Evolutionary conservation across 1,140 invertebrate genomes (phyloP), one percentile per base, ranked within the genome.

Genomic region (Psilanteris sp.): DNA sequence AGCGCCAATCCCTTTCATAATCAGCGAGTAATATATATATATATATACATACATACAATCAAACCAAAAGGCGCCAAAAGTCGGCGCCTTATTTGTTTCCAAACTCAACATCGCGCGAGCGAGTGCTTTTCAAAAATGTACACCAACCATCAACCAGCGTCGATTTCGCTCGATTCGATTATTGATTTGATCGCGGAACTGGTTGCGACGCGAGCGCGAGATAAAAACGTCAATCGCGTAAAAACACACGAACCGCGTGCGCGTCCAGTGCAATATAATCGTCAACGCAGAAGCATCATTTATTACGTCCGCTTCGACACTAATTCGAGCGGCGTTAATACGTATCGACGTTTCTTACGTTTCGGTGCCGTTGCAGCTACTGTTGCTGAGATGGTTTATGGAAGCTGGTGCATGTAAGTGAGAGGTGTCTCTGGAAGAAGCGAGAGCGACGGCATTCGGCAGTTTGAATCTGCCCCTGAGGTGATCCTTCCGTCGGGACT

Each of bases 331-430:
- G 9, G 27, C 14, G 22, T 29, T 44, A 67, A 55, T 55, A 37
- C 16, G 26, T 15, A 44, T 36, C 27, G 34, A 36, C 16, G 26
- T 27, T 39, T 83, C 85, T 87, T 78, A 92, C 92, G 91, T 92
- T 84, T 92, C 92, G 34, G 91, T 92, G 57, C 91, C 91, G 86
- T 92, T 92, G 83, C 91, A 92, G 77, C 91, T 90, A 71, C 87
- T 87, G 44, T 89, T 89, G 83, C 91, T 91, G 70, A 92, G 89
- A 83, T 93, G 92, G 86, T 92, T 92, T 48, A 91, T 91, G 68
- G 91, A 91, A 43, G 90, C 89, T 11, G 90, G 89, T 41, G 89
- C 89, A 74, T 89, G 89, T 39, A 90, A 85, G 72, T 91, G 91
- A 61, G 91, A 91, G 39, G 90, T 89, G 59, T 91, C 90, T 61